Evolutionary conservation across 2,113 vertebrate genomes (phyloP).

Genomic region (Ptyas mucosa): DNA sequence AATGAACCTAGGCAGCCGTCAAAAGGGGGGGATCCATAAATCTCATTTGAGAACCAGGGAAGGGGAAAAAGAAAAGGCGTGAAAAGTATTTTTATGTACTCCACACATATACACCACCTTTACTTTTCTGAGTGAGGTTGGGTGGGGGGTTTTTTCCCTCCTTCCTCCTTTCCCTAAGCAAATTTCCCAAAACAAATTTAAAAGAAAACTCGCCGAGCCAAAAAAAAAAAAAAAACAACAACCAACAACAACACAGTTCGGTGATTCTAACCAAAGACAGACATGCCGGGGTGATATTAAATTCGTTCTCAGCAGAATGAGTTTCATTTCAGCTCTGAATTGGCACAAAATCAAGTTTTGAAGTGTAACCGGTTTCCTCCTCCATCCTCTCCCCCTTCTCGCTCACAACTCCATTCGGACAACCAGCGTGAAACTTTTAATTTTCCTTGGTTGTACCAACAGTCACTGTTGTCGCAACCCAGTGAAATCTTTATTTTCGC

Average conservation of each 20-base stretch:
- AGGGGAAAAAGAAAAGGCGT: conserved; percentile 14
- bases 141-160: background rate
- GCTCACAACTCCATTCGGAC: accelerated
- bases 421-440: background rate
- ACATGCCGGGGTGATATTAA: conserved; percentile 33
- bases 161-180: conserved; percentile 26
- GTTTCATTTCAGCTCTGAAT: conserved; percentile 45
- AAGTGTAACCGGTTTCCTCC: background rate
- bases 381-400: accelerated
- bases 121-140: background rate
- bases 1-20: conserved; percentile 7
- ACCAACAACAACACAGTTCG: background rate
- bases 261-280: conserved; percentile 43
- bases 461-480: accelerated
- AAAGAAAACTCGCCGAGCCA: background rate
- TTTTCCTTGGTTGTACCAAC: background rate
- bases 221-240: conserved; percentile 21
- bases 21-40: conserved; percentile 36
- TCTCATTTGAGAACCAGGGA: conserved; percentile 51
- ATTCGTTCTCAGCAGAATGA: conserved; percentile 28
- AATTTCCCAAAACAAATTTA: conserved; percentile 57
- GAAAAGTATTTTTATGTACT: conserved; percentile 49
- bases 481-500: background rate
- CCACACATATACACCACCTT: conserved; percentile 10
- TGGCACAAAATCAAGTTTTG: conserved; percentile 45